Percentiles rank a stretch among this genome's conserved stretches.
Conservation (phyloP, 2,797 vertebrate genomes). For the Malacoraja senta region DNA sequence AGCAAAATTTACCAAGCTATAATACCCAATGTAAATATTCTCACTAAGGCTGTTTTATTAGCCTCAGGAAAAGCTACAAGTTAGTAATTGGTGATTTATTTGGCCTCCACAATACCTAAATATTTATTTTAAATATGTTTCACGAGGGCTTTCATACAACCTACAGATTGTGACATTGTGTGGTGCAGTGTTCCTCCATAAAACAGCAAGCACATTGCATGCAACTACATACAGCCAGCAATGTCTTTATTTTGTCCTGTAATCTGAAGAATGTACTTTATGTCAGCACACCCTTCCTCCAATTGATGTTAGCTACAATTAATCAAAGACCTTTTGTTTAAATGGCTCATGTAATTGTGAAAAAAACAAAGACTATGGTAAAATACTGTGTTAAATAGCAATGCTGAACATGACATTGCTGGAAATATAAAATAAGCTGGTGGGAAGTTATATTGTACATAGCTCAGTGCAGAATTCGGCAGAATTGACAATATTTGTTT, state of each 20-base stretch:
- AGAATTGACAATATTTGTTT: neutral
- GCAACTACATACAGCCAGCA: too few species aligned
- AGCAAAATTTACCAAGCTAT: neutral
- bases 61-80: neutral
- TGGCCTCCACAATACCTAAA: neutral
- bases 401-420: neutral
- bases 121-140: neutral
- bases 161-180: neutral
- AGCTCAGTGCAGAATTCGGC: neutral
- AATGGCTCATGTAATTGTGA: neutral
- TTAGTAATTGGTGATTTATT: neutral
- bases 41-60: neutral
- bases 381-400: neutral
- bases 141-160: neutral
- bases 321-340: neutral
- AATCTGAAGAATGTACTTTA: too few species aligned
- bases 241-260: neutral
- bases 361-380: neutral
- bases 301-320: conserved; percentile 20
- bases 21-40: neutral
- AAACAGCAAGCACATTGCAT: neutral
- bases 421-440: neutral
- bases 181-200: neutral
- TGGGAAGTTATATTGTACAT: neutral
- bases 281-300: neutral